phyloP scores from a whole-genome alignment of 2,888 invertebrate species.

The Ormyrus thymus region DNA sequence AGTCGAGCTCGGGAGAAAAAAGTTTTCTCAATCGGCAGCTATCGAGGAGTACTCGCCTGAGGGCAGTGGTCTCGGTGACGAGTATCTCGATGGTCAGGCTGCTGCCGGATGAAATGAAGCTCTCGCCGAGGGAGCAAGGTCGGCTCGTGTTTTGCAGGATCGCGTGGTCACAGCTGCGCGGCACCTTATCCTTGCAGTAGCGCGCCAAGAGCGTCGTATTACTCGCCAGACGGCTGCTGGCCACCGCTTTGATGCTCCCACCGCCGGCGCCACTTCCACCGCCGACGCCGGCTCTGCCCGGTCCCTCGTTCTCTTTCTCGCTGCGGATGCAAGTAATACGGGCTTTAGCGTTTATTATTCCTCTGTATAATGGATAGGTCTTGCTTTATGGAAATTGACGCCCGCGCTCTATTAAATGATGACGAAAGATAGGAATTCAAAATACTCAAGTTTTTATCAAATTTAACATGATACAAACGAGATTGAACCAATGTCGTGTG shows the following conservation, averaged over 20 bases:
- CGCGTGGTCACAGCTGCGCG: constrained; percentile 89
- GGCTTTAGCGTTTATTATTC: background rate
- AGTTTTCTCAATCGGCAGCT: background rate
- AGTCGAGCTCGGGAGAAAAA: no score
- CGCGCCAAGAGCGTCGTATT: constrained; percentile 88
- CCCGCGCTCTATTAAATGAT: background rate
- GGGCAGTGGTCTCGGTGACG: constrained; percentile 88
- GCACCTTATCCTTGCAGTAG: constrained; percentile 88
- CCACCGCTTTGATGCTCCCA: constrained; percentile 37
- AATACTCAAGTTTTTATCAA: no score
- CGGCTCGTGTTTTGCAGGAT: constrained; percentile 80
- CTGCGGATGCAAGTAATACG: constrained; percentile 12
- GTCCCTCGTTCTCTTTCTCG: constrained; percentile 34
- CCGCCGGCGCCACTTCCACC: background rate
- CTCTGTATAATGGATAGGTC: background rate
- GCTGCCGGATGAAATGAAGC: constrained; percentile 88
- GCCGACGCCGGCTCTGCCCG: background rate
- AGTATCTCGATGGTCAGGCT: constrained; percentile 87
- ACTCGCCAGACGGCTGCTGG: constrained; percentile 76
- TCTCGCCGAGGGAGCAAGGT: constrained; percentile 88
- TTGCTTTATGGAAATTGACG: background rate
- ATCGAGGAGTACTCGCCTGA: constrained; percentile 80
- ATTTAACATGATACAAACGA: no score
- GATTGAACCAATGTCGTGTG: no score
- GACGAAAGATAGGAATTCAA: no score